Base-by-base conservation (phyloP, 2,888 invertebrate genomes). In the Oasisia sp. region DNA sequence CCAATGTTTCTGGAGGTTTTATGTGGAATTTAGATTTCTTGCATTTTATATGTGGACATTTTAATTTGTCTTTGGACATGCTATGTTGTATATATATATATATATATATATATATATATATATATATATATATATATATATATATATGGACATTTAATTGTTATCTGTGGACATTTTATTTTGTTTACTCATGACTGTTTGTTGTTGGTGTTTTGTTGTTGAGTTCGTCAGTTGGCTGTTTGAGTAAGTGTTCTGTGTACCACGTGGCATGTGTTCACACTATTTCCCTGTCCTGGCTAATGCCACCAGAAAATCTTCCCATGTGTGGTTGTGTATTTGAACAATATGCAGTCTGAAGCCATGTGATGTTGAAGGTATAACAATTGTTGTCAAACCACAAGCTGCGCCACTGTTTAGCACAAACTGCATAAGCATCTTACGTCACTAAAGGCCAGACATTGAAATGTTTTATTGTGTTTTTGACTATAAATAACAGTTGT, bases 401-500 rank as follows among this genome's bases (percentile, higher is more conserved):
- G 27, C 27, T 27, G 7, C 74, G 27, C 19, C 19, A 74, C 27
- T 74, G 74, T 74, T 74, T 74, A 74, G 5, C 74, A 74, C 7
- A 27, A n/a, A 27, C 74, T 74, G 27, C 74, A 7, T 74, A 74
- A 74, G 74, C 74, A 3, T 74, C 74, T 74, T 74, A 74, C 2
- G 27, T 74, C 74, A 74, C 74, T 74, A 74, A 74, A 74, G 27
- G n/a, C 74, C 74, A 74, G 74, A 74, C 74, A 74, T 74, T 74
- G 19, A 27, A 27, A 74, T 74, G n/a, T 74, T n/a, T 19, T 74
- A 74, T 74, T 74, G 74, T 74, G 74, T 27, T 27, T 74, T 4
- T 74, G 74, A 74, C 74, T 74, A 74, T n/a, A 7, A 74, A 74
- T 74, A 74, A 74, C 27, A 74, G 3, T 27, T 74, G 74, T 27